Conservation (phyloP, 1,140 invertebrate species). For the Cheumatopsyche charites region DNA sequence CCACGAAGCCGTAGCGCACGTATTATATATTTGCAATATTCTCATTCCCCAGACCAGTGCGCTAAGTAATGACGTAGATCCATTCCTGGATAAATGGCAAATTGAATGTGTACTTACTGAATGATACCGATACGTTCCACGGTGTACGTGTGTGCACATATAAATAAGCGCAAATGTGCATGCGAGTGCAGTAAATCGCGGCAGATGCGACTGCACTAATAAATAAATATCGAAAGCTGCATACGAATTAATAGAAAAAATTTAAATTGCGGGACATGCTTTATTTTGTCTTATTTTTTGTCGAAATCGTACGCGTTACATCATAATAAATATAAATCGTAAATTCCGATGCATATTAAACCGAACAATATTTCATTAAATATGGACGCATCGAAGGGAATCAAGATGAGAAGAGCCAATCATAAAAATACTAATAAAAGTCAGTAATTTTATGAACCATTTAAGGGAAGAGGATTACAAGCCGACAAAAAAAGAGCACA, state of each 20-base stretch:
- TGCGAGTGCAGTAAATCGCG: conserved; percentile 11
- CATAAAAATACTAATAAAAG: not conserved
- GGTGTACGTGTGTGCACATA: not conserved
- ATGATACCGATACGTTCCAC: not conserved
- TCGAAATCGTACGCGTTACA: too few relatives aligned
- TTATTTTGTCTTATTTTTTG: too few relatives aligned
- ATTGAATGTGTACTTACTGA: conserved; percentile 57
- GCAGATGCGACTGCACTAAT: conserved; percentile 30
- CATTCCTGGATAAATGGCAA: conserved; percentile 63
- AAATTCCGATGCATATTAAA: not conserved
- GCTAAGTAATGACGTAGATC: conserved; percentile 63
- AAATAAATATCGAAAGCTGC: conserved; percentile 24
- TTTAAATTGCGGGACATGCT: too few relatives aligned
- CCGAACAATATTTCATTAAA: not conserved
- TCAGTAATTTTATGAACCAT: conserved; percentile 23
- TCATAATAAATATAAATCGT: too few relatives aligned
- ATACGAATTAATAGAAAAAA: too few relatives aligned
- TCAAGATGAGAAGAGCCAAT: not conserved
- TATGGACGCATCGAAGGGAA: too few relatives aligned
- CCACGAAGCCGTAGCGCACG: too few relatives aligned
- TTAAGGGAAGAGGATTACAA: not conserved
- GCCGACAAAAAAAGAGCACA: not conserved
- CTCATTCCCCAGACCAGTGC: conserved; percentile 49
- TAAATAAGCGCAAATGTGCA: conserved; percentile 14
- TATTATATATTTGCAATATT: too few relatives aligned